phyloP scores from a whole-genome alignment of 2,888 invertebrate species.

The Mythimna vitellina region DNA sequence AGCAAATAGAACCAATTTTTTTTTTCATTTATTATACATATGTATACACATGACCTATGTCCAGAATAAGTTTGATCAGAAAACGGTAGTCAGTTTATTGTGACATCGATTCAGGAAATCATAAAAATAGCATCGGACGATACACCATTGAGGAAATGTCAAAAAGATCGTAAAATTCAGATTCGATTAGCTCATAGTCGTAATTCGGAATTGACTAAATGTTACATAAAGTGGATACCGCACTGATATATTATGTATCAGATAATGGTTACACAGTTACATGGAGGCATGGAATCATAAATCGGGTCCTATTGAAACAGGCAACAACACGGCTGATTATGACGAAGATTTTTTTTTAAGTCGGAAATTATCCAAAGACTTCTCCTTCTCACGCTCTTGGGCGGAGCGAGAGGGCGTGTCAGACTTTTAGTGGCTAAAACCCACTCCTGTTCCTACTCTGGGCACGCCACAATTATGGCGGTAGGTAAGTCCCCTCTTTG shows the following conservation, averaged over 20 bases:
- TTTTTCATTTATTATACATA: no score
- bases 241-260: conserved; percentile 14
- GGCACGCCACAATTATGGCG: no score
- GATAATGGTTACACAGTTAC: neutral
- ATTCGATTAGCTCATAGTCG: conserved; percentile 47
- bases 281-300: neutral
- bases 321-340: neutral
- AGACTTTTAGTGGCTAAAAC: no score
- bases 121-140: conserved; percentile 36
- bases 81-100: conserved; percentile 23
- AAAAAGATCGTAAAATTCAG: conserved; percentile 50
- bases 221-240: conserved; percentile 31
- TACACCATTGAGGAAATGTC: conserved; percentile 50
- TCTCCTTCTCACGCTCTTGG: no score
- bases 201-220: conserved; percentile 44
- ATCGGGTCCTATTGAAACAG: neutral
- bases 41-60: no score
- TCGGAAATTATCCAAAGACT: no score
- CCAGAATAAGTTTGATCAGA: conserved; percentile 14
- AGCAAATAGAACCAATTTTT: conserved; percentile 4
- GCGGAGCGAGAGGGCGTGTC: no score
- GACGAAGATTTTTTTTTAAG: no score
- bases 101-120: conserved; percentile 49
- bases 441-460: no score
- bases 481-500: no score